Evolutionary conservation across 2,797 vertebrate genomes (phyloP), one percentile per base, ranked within the genome.

Genomic region (Hypotaenidia okinawae): DNA sequence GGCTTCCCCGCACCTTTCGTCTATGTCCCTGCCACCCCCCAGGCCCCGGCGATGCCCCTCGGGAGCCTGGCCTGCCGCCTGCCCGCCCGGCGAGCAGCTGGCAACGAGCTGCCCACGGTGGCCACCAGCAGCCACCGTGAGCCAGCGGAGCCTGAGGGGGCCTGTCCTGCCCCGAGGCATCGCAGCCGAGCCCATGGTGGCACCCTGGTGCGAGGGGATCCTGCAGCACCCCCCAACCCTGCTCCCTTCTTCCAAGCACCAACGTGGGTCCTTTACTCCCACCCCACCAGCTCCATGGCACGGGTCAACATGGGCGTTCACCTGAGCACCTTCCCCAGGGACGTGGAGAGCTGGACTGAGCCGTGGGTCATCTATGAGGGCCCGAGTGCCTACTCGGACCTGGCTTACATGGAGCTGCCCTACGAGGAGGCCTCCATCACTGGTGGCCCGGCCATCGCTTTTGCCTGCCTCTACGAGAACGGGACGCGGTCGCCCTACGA

Each of bases 351-450:
- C 84, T 99, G 99, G 99, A 98, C 97, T 0, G 98, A 98, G 67
- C 99, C 99, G 8, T 99, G 99, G 99, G 98, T 99, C 74, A 99
- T 99, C 95, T 98, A 99, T 1, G 97, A 99, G 90, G 99, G 99
- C 30, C 99, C 99, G 10, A 99, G 99, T 0, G 99, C 99, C 28
- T 99, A 99, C 97, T 99, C 99, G 0, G 99, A 99, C 96, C 97
- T 99, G 92, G 98, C 99, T 5, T 98, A 98, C 61, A 30, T 99
- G 19, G 98, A 99, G 95, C 89, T 99, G 86, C 94, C 97, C 6
- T 92, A 76, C 74, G 35, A 41, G 2, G 96, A 97, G 21, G 33
- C 87, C 21, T 79, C 92, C 5, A 64, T 96, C 41, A 43, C 94
- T 2, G 98, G 97, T 4, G 83, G 96, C 12, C 97, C 97, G 0